A percentile compares a stretch with the other conserved stretches of the same genome.
These are phyloP conservation scores for Ramazzottius varieornatus DNA, from an alignment of 2,888 invertebrate genomes.

Conservation along the genomic window DNA sequence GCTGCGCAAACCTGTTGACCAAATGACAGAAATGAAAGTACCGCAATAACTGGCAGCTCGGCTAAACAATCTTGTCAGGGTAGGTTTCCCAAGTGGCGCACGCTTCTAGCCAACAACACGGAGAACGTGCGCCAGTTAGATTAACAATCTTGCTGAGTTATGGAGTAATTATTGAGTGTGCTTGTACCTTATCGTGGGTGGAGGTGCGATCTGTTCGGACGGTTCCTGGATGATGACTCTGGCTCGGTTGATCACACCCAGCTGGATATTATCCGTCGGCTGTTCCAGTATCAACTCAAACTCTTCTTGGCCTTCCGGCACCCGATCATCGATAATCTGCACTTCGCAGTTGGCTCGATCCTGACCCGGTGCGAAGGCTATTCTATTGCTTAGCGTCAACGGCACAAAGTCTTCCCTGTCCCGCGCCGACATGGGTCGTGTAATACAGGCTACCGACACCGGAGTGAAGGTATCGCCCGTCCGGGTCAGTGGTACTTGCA, in stretches of 20 bases:
- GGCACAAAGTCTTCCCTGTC: constrained; percentile 18
- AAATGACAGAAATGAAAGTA: no score
- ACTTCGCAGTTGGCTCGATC: background rate
- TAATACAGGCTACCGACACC: constrained; percentile 21
- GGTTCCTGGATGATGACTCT: constrained; percentile 20
- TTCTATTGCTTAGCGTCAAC: background rate
- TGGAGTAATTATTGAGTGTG: no score
- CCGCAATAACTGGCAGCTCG: no score
- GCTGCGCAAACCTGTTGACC: background rate
- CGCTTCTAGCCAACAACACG: no score
- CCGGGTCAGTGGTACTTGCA: constrained; percentile 18
- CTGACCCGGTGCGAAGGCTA: background rate
- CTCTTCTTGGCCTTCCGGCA: constrained; percentile 19
- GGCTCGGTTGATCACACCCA: constrained; percentile 16
- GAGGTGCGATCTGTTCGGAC: no score
- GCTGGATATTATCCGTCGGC: constrained; percentile 16
- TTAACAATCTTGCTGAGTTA: no score
- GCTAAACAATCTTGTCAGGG: no score
- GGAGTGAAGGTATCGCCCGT: constrained; percentile 18
- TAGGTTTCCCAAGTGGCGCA: no score
- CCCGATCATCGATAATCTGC: constrained; percentile 21
- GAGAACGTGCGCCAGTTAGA: no score
- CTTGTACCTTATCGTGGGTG: no score
- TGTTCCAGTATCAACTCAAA: constrained; percentile 19
- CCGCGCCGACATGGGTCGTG: constrained; percentile 19